Evolutionary conservation across 2,888 invertebrate species (phyloP).

Genomic region (Steinernema scapterisci): DNA sequence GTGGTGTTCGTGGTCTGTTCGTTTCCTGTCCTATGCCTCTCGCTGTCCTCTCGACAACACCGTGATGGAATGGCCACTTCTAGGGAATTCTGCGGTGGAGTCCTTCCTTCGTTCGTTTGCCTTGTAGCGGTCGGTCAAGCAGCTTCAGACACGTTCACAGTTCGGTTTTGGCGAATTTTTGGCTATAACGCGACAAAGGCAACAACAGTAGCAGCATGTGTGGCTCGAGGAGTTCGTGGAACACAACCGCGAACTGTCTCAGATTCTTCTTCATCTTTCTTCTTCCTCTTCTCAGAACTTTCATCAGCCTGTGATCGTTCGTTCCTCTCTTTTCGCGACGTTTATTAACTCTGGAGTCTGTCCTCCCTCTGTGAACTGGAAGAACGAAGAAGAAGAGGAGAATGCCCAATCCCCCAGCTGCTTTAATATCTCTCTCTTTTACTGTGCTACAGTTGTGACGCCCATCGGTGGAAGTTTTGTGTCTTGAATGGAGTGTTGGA

Average conservation of each 20-base stretch:
- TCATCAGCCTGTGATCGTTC: too few species aligned
- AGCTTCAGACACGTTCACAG: background rate
- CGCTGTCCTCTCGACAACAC: background rate
- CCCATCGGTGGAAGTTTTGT: conserved; percentile 7
- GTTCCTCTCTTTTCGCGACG: too few species aligned
- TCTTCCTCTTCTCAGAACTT: background rate
- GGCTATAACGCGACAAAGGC: too few species aligned
- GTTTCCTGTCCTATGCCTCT: background rate
- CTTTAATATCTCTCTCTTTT: conserved; percentile 7
- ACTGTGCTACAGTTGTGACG: conserved; percentile 14
- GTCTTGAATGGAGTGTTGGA: conserved; percentile 28
- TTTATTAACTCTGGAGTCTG: background rate
- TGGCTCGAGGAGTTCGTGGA: too few species aligned
- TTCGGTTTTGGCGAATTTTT: too few species aligned
- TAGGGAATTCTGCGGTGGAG: too few species aligned
- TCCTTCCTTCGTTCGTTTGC: background rate
- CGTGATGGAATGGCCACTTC: too few species aligned
- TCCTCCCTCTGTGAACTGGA: too few species aligned
- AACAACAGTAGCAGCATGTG: too few species aligned
- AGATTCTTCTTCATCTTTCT: background rate
- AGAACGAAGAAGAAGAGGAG: too few species aligned
- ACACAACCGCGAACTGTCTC: too few species aligned
- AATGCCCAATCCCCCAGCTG: background rate
- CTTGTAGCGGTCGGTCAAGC: conserved; percentile 25
- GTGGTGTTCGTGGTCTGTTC: conserved; percentile 10